Conservation (phyloP, 2,888 invertebrate genomes). For the Mactromeris polynyma region DNA sequence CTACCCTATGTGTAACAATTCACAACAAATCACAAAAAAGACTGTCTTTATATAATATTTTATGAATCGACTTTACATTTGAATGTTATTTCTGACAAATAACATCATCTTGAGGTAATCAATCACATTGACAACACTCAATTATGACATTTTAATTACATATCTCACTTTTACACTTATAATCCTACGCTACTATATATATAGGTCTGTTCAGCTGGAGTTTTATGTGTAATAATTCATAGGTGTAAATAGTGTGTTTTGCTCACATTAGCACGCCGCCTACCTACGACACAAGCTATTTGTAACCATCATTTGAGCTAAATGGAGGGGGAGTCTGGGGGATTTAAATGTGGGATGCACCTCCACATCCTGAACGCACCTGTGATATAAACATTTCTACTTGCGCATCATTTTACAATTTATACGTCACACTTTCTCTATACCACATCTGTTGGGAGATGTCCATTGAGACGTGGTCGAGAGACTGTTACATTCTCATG, state of each 20-base stretch:
- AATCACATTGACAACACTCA: conserved; percentile 14
- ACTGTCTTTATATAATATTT: too few species aligned
- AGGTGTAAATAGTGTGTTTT: not conserved
- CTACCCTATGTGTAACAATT: too few species aligned
- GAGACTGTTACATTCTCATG: too few species aligned
- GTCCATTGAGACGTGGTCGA: too few species aligned
- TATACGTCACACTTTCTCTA: too few species aligned
- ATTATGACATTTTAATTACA: conserved; percentile 11
- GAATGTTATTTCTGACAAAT: not conserved
- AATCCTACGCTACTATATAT: not conserved
- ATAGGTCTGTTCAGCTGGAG: not conserved
- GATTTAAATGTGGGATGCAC: too few species aligned
- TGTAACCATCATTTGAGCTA: too few species aligned
- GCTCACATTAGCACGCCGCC: not conserved
- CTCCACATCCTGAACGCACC: too few species aligned
- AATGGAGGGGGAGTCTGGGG: too few species aligned
- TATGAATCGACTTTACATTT: not conserved
- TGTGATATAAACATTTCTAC: too few species aligned
- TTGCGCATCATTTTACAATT: too few species aligned
- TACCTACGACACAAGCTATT: not conserved
- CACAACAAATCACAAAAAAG: not conserved
- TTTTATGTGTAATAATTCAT: not conserved
- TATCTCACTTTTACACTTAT: not conserved
- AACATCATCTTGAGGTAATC: not conserved
- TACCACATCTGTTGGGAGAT: too few species aligned